Percentiles rank a stretch among this genome's conserved stretches.
Evolutionary conservation across 1,140 invertebrate genomes (phyloP).

Genomic region (Drosophila kanapiae): DNA sequence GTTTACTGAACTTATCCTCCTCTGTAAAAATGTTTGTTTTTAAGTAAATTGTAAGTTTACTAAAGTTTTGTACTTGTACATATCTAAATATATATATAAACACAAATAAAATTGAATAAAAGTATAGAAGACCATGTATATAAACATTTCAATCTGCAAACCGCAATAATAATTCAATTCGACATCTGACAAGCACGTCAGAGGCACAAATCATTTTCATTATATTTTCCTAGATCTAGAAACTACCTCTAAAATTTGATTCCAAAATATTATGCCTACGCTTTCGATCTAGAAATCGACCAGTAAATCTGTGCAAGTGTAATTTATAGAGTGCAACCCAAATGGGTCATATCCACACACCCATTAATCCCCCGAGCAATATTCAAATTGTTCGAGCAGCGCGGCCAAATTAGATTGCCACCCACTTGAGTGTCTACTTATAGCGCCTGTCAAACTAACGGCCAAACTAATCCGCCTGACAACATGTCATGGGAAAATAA

Average conservation of each 20-base stretch:
- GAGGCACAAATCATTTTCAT: neutral
- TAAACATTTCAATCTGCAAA: no score
- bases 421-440: constrained; percentile 28
- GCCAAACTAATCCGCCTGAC: constrained; percentile 55
- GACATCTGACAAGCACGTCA: neutral
- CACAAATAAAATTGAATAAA: no score
- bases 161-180: neutral
- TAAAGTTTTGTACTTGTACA: no score
- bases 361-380: constrained; percentile 49
- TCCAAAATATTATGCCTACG: neutral
- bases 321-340: constrained; percentile 47
- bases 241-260: neutral
- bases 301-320: neutral
- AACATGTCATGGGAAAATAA: constrained; percentile 41
- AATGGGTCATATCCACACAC: constrained; percentile 45
- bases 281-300: neutral
- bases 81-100: no score
- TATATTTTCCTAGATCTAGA: neutral
- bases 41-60: no score
- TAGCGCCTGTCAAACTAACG: constrained; percentile 57
- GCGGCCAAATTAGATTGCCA: constrained; percentile 48
- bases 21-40: no score
- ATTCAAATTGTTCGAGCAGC: constrained; percentile 51
- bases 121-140: no score
- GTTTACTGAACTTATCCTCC: no score